Evolutionary conservation across 2,797 vertebrate genomes (phyloP), one percentile per base, ranked within the genome.

Genomic region (Myotis planiceps): DNA sequence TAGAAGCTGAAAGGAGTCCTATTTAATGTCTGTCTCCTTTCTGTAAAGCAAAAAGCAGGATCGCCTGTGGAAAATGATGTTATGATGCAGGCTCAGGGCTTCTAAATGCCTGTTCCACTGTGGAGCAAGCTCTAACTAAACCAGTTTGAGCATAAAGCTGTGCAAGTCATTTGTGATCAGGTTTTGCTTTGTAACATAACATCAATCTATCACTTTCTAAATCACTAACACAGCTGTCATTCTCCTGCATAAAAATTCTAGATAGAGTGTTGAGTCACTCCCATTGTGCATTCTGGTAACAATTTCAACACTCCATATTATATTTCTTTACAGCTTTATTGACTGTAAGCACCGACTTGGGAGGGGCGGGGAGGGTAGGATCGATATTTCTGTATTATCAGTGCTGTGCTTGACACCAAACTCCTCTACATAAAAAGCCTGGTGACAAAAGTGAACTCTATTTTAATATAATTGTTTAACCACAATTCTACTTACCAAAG

Each of bases 381-480:
- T 34, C 49, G 37, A 5, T 49, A n/a, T 16, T 29, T 47, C 71
- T 80, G 16, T 18, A n/a, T 42, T 75, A 60, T 32, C 65, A 19
- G 9, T 71, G 10, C 23, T 75, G 39, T 8, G 13, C 13, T 58
- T 93, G 37, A 74, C 21, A 58, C 8, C n/a, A 34, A 92, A 89
- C 1, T 55, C 32, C 5, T 84, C 25, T 39, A 74, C 18, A 74
- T 27, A 76, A 84, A 86, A 85, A 14, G 25, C 32, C 47, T 29
- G 55, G 25, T 34, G 4, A 39, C 82, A 72, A 63, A 60, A 74
- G 1, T 25, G 4, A 74, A 53, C 34, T 42, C 19, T 37, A 42
- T 82, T 88, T 88, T 55, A 84, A 81, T 78, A 37, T 12, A 55
- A 82, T 68, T 81, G 25, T 68, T 92, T 90, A 69, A 66, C 75